Evolutionary conservation across 30 jellyfish, hydroid and myxozoan genomes (phyloP).

Genomic region (Pseudorhiza aurosa): DNA sequence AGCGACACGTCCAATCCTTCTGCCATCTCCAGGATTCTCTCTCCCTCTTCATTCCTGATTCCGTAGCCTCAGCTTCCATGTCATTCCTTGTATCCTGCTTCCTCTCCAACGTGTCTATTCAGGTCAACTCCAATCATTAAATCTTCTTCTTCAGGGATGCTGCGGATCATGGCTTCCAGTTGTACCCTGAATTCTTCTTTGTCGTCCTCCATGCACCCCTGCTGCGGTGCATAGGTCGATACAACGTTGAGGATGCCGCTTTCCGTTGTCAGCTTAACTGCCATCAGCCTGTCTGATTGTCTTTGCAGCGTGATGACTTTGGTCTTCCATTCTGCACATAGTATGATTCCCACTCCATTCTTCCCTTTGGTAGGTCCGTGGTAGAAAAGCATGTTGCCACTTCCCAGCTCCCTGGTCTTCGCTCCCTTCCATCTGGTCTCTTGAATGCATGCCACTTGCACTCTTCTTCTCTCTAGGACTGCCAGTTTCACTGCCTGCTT

Average conservation of each 20-base stretch:
- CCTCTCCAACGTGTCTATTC: conserved; percentile 47
- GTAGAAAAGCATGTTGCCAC: neutral
- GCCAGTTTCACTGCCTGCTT: too few species aligned
- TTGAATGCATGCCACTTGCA: neutral
- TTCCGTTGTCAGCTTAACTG: neutral
- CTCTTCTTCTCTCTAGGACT: neutral
- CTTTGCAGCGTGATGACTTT: neutral
- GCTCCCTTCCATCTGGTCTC: neutral
- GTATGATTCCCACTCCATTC: neutral
- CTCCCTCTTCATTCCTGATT: conserved; percentile 33
- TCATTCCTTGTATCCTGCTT: neutral
- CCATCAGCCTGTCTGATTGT: neutral
- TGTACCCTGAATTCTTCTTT: too few species aligned
- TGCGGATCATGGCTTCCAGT: too few species aligned
- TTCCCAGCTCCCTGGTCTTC: neutral
- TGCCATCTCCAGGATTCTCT: conserved; percentile 21
- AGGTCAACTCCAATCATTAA: conserved; percentile 14
- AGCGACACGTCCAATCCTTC: conserved; percentile 14
- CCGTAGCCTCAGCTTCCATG: conserved; percentile 36
- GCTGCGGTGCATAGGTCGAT: neutral
- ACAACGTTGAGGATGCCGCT: neutral
- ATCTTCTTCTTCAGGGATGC: neutral
- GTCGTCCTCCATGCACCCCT: too few species aligned
- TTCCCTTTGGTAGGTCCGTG: neutral
- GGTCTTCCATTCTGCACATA: neutral